Conservation (phyloP, 2,797 vertebrate genomes). For the Poeciliopsis presidionis region DNA sequence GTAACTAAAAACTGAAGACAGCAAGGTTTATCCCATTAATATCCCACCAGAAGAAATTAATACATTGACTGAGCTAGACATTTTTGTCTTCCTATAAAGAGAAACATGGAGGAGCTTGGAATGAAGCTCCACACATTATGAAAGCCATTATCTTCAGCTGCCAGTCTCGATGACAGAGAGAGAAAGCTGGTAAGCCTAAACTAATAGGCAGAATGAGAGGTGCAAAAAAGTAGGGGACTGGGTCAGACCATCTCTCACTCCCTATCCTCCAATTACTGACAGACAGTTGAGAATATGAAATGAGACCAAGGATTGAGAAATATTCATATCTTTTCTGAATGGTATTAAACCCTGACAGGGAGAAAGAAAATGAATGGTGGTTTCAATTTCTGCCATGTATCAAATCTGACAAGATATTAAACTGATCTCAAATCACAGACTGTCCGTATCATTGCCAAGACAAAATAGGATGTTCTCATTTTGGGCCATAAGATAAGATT, state of each 20-base stretch:
- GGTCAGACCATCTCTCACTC: constrained; percentile 67
- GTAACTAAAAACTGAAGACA: constrained; percentile 66
- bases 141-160: constrained; percentile 77
- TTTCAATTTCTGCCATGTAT: constrained; percentile 69
- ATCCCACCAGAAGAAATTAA: constrained; percentile 66
- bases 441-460: constrained; percentile 59
- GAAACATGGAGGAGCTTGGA: constrained; percentile 64
- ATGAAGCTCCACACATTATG: constrained; percentile 71
- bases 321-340: constrained; percentile 72
- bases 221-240: constrained; percentile 73
- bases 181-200: constrained; percentile 72
- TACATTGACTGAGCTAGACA: constrained; percentile 58
- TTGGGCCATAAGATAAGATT: constrained; percentile 60
- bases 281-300: constrained; percentile 69
- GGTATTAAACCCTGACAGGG: constrained; percentile 71
- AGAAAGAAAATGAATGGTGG: constrained; percentile 68
- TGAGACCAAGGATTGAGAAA: constrained; percentile 72
- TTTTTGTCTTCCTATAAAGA: constrained; percentile 73
- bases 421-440: constrained; percentile 73
- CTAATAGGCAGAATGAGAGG: constrained; percentile 74
- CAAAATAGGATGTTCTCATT: constrained; percentile 68
- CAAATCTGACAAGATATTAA: constrained; percentile 76
- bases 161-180: constrained; percentile 62
- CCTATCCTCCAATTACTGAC: constrained; percentile 72
- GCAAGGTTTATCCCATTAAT: constrained; percentile 71